Conservation (phyloP, 53 echinoderm and acorn worm genomes). For the Astropecten irregularis region DNA sequence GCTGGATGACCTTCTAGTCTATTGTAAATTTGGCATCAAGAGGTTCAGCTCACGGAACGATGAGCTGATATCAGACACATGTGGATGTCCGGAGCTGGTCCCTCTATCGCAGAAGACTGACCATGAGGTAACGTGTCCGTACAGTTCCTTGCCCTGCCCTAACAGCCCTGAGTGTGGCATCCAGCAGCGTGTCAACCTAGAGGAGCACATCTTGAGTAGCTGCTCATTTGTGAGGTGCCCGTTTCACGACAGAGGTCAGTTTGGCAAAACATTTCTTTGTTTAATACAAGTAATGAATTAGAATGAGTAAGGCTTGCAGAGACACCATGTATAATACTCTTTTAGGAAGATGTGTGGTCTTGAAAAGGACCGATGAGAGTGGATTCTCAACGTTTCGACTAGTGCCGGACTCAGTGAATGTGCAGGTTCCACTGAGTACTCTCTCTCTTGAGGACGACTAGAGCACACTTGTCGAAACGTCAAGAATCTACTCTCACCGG, state of each 20-base stretch:
- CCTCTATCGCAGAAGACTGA: conserved; percentile 38
- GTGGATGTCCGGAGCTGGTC: conserved; percentile 87
- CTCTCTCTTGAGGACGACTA: too few species aligned
- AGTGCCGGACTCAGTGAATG: too few species aligned
- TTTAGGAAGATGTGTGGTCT: too few species aligned
- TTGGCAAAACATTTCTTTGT: not conserved
- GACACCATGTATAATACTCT: too few species aligned
- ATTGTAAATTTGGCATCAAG: conserved; percentile 90
- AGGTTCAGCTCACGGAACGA: conserved; percentile 83
- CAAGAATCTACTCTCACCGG: too few species aligned
- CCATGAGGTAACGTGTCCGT: conserved; percentile 72
- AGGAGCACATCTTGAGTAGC: conserved; percentile 66
- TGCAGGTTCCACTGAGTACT: too few species aligned
- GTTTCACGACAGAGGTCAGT: conserved; percentile 57
- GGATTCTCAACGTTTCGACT: too few species aligned
- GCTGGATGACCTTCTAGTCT: conserved; percentile 83
- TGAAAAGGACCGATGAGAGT: too few species aligned
- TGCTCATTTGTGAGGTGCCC: conserved; percentile 60
- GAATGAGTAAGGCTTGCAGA: too few species aligned
- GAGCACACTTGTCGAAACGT: too few species aligned
- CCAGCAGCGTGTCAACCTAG: conserved; percentile 64
- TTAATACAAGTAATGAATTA: too few species aligned
- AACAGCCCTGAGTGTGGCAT: conserved; percentile 85
- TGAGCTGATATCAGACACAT: conserved; percentile 70
- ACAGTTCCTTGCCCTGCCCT: conserved; percentile 67